Evolutionary conservation across 92 coral and sea anemone genomes (phyloP), one percentile per base, ranked within the genome.

Genomic region (Actinostola sp.): DNA sequence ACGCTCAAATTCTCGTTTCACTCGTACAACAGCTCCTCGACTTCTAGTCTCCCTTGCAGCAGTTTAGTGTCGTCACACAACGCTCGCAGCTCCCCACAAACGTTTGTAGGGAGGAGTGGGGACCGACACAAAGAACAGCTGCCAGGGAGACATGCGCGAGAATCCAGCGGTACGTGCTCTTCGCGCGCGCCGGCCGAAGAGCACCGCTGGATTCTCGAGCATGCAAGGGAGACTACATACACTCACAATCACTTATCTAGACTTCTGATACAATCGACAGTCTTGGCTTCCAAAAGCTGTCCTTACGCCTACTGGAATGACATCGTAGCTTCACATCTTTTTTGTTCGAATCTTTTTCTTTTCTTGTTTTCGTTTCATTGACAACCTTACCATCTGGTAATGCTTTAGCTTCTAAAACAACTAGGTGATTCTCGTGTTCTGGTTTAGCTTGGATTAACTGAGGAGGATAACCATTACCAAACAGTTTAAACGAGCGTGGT

Each of bases 211-310:
- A n/a, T n/a, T n/a, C n/a, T n/a, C n/a, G n/a, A n/a, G n/a, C n/a
- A n/a, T n/a, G 20, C 42, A 36, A n/a, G n/a, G n/a, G n/a, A n/a
- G n/a, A n/a, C n/a, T n/a, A n/a, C n/a, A n/a, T n/a, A n/a, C n/a
- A n/a, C 33, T 16, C 66, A 17, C 3, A 32, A 2, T 2, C 19
- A 23, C 8, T 20, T 24, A 8, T 2, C 66, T 63, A 89, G 28
- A 86, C 86, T 55, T 90, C 97, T 45, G 90, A 90, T 17, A 90
- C 97, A 48, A 90, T 81, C 26, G 97, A 90, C 24, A 90, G 51
- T 24, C 97, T 53, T 2, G 97, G 97, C 42, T 66, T 67, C 97
- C 97, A 90, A 1, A 79, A 65, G 23, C 70, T 62, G 16, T 75
- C 86, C 59, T 76, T 62, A 45, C 86, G 74, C 53, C 84, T 75